Evolutionary conservation across 2,888 invertebrate species (phyloP).

Genomic region (Sarcophaga variegata): DNA sequence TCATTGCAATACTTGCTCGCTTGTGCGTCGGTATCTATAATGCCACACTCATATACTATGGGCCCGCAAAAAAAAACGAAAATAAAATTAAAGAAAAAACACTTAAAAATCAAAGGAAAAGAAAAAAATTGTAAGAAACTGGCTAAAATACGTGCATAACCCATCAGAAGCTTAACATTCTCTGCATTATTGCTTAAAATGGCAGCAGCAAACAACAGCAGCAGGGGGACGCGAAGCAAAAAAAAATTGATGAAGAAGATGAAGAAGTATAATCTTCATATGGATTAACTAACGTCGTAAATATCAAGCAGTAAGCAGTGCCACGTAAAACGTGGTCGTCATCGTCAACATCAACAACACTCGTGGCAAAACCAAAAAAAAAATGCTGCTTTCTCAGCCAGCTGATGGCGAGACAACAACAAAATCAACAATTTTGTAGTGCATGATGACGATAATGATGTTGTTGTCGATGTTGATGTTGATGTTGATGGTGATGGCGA

Average conservation of each 20-base stretch:
- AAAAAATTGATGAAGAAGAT: background rate
- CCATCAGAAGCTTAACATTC: conserved; percentile 67
- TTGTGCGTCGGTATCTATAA: conserved; percentile 40
- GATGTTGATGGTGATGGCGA: conserved; percentile 33
- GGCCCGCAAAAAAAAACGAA: conserved; percentile 19
- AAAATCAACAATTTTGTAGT: conserved; percentile 26
- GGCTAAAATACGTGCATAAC: conserved; percentile 51
- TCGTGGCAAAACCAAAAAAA: conserved; percentile 48
- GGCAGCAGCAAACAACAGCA: background rate
- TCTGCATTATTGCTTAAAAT: conserved; percentile 53
- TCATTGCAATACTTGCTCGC: conserved; percentile 51
- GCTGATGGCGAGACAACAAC: conserved; percentile 47
- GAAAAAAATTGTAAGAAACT: conserved; percentile 15
- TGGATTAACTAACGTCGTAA: conserved; percentile 68
- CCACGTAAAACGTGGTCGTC: conserved; percentile 20
- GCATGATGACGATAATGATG: conserved; percentile 26
- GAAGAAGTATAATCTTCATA: conserved; percentile 59
- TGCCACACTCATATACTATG: conserved; percentile 29
- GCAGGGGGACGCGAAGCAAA: background rate
- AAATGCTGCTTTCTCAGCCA: background rate
- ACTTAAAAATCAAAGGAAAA: conserved; percentile 18
- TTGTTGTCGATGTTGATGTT: conserved; percentile 23
- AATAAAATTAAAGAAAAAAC: conserved; percentile 16
- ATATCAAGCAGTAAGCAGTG: conserved; percentile 59
- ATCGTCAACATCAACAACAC: conserved; percentile 55